phyloP scores from a whole-genome alignment of 2,888 invertebrate genomes.

The Ophion ellenae region DNA sequence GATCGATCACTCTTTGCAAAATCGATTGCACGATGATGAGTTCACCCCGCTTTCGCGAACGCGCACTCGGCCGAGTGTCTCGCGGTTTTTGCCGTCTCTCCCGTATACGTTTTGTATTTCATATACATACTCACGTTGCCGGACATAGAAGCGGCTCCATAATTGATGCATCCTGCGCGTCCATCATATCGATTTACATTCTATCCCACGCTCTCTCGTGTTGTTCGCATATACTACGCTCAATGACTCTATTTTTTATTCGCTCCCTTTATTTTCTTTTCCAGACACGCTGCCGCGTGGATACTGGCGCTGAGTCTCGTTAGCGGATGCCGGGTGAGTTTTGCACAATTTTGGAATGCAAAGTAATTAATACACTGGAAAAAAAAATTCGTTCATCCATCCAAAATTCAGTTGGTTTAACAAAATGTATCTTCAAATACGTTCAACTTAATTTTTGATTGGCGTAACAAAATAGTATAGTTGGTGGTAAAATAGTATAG shows the following conservation, averaged over 20 bases:
- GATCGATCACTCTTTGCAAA: constrained; percentile 43
- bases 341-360: not conserved
- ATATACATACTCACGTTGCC: constrained; percentile 15
- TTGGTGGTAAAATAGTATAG: too few relatives aligned
- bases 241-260: constrained; percentile 5
- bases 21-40: constrained; percentile 34
- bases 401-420: too few relatives aligned
- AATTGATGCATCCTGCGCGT: constrained; percentile 40
- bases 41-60: not conserved
- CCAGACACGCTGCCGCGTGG: constrained; percentile 79
- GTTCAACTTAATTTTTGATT: too few relatives aligned
- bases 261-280: constrained; percentile 68
- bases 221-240: not conserved
- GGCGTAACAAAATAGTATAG: too few relatives aligned
- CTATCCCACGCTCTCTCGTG: constrained; percentile 36
- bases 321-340: constrained; percentile 76
- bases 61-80: not conserved
- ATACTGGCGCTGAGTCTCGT: constrained; percentile 74
- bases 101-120: constrained; percentile 4
- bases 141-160: constrained; percentile 37
- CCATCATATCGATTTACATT: constrained; percentile 51
- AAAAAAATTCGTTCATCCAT: too few relatives aligned
- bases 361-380: not conserved
- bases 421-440: too few relatives aligned
- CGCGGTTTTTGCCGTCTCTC: not conserved